Conservation (phyloP, 2,113 vertebrate species). For the Pseudopipra pipra region DNA sequence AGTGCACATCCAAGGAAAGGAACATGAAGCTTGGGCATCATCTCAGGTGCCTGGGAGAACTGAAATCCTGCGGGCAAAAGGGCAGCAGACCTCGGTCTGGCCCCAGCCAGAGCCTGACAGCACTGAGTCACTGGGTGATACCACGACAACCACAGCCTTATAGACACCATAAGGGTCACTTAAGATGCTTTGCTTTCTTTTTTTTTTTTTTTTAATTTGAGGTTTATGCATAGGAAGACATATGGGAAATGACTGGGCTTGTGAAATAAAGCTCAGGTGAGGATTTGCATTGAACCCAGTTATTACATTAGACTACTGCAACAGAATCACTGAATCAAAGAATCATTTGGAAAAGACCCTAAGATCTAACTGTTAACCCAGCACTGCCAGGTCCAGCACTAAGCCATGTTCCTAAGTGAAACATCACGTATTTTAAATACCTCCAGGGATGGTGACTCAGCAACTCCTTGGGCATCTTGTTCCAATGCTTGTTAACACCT, state of each 20-base stretch:
- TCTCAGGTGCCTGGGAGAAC: not conserved
- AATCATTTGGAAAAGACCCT: not conserved
- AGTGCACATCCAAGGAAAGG: not conserved
- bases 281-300: not conserved
- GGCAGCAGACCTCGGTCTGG: not conserved
- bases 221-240: not conserved
- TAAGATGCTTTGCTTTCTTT: too few relatives aligned
- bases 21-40: not conserved
- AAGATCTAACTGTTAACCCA: not conserved
- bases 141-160: not conserved
- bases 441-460: not conserved
- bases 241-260: not conserved
- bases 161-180: not conserved
- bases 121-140: not conserved
- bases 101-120: not conserved
- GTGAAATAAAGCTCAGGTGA: not conserved
- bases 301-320: not conserved
- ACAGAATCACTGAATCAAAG: not conserved
- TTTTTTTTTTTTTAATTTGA: not conserved
- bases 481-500: not conserved
- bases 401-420: not conserved
- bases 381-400: not conserved
- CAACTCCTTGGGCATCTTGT: not conserved
- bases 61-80: not conserved
- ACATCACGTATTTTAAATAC: not conserved